These are phyloP conservation scores for Pipistrellus pipistrellus DNA, from an alignment of 2,797 vertebrate genomes.

Conservation along the genomic window DNA sequence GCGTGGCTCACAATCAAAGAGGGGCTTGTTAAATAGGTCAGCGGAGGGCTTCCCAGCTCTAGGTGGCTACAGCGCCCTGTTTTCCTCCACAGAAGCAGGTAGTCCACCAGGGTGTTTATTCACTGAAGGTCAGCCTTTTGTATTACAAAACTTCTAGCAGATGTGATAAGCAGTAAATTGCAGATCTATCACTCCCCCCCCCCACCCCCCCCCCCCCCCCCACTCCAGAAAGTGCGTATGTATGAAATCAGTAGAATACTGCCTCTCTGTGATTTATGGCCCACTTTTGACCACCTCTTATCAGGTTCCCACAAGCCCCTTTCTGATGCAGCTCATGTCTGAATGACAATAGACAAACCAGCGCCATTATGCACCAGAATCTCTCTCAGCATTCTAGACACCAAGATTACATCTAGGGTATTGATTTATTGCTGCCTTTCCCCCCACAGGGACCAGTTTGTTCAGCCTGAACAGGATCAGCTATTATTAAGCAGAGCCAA, in stretches of 20 bases:
- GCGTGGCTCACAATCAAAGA: conserved; percentile 63
- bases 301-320: conserved; percentile 96
- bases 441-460: conserved; percentile 92
- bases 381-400: conserved; percentile 96
- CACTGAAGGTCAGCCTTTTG: conserved; percentile 94
- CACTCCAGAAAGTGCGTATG: conserved; percentile 82
- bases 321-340: conserved; percentile 94
- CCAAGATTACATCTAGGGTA: conserved; percentile 97
- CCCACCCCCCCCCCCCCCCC: conserved; percentile 7
- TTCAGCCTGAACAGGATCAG: conserved; percentile 89
- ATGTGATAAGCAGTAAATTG: conserved; percentile 95
- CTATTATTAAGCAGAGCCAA: conserved; percentile 91
- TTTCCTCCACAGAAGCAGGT: conserved; percentile 86
- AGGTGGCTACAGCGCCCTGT: conserved; percentile 78
- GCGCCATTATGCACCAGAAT: conserved; percentile 95
- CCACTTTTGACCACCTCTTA: conserved; percentile 96
- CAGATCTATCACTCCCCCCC: conserved; percentile 90
- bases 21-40: conserved; percentile 77
- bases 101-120: conserved; percentile 90
- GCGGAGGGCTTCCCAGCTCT: conserved; percentile 61
- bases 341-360: conserved; percentile 98
- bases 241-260: conserved; percentile 94
- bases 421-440: conserved; percentile 94
- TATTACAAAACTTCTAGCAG: conserved; percentile 94
- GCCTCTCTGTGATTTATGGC: conserved; percentile 96